Base-by-base conservation (phyloP, 2,113 vertebrate genomes). In the Thunnus thynnus region DNA sequence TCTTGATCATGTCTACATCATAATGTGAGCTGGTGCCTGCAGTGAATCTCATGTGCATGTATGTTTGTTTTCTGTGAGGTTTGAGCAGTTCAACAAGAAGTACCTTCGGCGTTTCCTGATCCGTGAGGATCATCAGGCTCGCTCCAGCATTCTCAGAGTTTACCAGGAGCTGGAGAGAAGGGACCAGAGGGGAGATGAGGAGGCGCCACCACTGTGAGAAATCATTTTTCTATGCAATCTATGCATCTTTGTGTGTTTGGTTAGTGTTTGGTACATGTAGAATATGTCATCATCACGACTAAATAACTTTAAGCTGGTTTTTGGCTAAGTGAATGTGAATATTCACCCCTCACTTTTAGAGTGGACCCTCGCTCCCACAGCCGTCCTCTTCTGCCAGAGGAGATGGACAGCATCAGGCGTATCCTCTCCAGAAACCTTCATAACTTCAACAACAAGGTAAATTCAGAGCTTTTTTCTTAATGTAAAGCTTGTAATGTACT, bases 101-200 rank as follows among this genome's bases (percentile, higher is more conserved):
- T 96, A 96, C 86, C 91, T 97, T 60, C 94, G 95, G 63, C 96
- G 94, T 72, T 90, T 96, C 86, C 91, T 97, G 41, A 95, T 97
- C 56, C 90, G 96, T 5, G 95, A 96, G 25, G 93, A 96, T 0
- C 89, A 91, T 74, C 95, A 95, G 78, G 91, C 94, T 12, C 94
- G 93, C 55, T 97, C 95, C 22, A 96, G 95, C 77, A 96, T 97
- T 1, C 96, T 97, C 65, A 92, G 96, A 8, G 91, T 97, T 48
- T 96, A 97, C 1, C 95, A 97, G 86, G 96, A 97, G 84, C 93
- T 97, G 88, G 95, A 96, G 90, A 89, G 94, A 57, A 95, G 94
- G 44, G 95, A 96, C 76, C 95, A 89, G 94, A 91, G 22, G 84
- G 95, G 85, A 75, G 93, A 2, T 85, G 93, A 66, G 86, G 95